Conservation (phyloP, 2,888 invertebrate species). For the Galerucella calmariensis region DNA sequence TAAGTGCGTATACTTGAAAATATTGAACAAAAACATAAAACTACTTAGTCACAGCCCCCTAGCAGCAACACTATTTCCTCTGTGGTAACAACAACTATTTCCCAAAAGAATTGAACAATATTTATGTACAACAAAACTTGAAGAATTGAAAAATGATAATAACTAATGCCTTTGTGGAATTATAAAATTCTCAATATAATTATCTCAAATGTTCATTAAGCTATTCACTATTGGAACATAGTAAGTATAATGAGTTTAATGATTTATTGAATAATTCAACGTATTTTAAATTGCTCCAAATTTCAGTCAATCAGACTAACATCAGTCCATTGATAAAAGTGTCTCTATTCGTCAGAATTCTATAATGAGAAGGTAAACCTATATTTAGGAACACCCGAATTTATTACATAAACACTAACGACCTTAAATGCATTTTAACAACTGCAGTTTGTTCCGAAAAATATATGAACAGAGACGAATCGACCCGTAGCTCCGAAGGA, state of each 20-base stretch:
- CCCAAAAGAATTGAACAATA: no score
- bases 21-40: no score
- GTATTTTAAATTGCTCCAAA: conserved; percentile 9
- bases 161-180: no score
- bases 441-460: conserved; percentile 25
- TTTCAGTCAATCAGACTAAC: conserved; percentile 9
- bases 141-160: no score
- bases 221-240: neutral
- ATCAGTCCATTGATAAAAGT: conserved; percentile 26
- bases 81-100: no score
- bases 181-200: no score
- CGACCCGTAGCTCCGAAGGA: neutral
- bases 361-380: conserved; percentile 26
- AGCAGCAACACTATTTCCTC: no score
- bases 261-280: conserved; percentile 12
- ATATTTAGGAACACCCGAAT: conserved; percentile 32
- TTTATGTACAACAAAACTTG: no score
- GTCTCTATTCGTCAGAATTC: conserved; percentile 24
- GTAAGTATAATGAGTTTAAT: neutral
- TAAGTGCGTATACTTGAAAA: no score
- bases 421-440: conserved; percentile 51
- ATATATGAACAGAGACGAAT: conserved; percentile 13
- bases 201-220: neutral
- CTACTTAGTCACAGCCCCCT: no score
- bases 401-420: conserved; percentile 46